phyloP scores from a whole-genome alignment of 2,888 invertebrate species.

The Pomacea canaliculata region DNA sequence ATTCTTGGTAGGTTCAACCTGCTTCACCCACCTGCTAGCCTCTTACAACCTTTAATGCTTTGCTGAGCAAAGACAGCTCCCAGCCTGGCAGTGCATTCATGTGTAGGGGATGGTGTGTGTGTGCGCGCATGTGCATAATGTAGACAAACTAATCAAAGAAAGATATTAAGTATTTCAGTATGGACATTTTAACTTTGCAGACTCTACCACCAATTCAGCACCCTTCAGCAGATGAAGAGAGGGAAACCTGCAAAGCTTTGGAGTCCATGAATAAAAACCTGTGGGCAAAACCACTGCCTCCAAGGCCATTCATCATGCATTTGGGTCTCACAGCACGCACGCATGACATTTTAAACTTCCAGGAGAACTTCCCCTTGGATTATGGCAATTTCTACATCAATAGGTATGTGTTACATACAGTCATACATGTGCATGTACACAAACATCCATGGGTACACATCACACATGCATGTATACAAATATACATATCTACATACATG shows the following conservation, averaged over 20 bases:
- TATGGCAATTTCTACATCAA: conserved; percentile 63
- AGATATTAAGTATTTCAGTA: too few species aligned
- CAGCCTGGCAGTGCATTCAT: too few species aligned
- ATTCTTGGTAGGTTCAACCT: too few species aligned
- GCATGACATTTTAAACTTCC: conserved; percentile 65
- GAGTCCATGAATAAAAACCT: conserved; percentile 47
- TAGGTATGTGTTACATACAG: conserved; percentile 43
- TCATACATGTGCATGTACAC: background rate
- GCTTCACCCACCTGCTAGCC: too few species aligned
- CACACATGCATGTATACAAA: too few species aligned
- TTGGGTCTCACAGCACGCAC: conserved; percentile 68
- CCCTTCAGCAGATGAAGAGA: conserved; percentile 55
- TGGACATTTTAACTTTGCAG: conserved; percentile 34
- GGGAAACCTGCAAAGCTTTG: conserved; percentile 35
- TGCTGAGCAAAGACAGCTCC: too few species aligned
- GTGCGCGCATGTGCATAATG: too few species aligned
- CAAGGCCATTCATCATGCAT: conserved; percentile 66
- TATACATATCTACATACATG: too few species aligned
- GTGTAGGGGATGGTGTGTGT: too few species aligned
- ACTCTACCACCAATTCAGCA: conserved; percentile 67
- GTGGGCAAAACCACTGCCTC: conserved; percentile 63
- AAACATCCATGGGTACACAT: too few species aligned
- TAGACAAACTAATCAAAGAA: too few species aligned
- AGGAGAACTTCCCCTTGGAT: conserved; percentile 65
- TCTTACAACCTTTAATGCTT: too few species aligned